phyloP scores from a whole-genome alignment of 37 sponge, comb jelly and placozoan species.

The Bolinopsis microptera region DNA sequence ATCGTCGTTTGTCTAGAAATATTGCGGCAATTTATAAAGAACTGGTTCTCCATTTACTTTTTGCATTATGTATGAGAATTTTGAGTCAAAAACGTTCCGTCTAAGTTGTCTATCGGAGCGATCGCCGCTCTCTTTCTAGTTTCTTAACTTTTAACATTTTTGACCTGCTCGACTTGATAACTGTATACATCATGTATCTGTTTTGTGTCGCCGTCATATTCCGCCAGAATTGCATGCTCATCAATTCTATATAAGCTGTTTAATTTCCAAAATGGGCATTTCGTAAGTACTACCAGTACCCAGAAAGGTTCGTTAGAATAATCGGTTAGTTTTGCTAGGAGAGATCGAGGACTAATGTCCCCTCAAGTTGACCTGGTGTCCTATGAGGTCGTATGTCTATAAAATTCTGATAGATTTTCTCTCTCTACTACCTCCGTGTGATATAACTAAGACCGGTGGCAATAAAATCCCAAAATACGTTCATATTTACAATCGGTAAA shows the following conservation, averaged over 20 bases:
- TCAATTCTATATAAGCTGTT: too few relatives aligned
- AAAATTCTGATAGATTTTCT: background rate
- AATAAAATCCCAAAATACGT: background rate
- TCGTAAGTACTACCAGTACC: too few relatives aligned
- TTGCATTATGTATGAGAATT: background rate
- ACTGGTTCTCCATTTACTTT: background rate
- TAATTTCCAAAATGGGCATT: too few relatives aligned
- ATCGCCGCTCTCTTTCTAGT: background rate
- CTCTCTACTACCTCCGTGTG: background rate
- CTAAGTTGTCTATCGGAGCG: background rate
- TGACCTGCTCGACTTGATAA: background rate
- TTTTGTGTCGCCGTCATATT: too few relatives aligned
- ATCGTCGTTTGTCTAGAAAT: background rate
- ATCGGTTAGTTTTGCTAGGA: too few relatives aligned
- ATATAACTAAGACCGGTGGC: background rate
- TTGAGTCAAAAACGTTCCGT: background rate
- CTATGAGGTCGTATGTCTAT: background rate
- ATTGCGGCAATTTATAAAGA: background rate
- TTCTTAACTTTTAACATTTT: background rate
- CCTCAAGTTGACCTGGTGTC: background rate
- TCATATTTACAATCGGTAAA: background rate
- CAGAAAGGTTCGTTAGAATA: too few relatives aligned
- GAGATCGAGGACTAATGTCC: background rate
- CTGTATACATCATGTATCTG: too few relatives aligned
- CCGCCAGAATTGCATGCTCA: too few relatives aligned